Conservation (phyloP, 2,888 invertebrate genomes). For the Nomada flava region DNA sequence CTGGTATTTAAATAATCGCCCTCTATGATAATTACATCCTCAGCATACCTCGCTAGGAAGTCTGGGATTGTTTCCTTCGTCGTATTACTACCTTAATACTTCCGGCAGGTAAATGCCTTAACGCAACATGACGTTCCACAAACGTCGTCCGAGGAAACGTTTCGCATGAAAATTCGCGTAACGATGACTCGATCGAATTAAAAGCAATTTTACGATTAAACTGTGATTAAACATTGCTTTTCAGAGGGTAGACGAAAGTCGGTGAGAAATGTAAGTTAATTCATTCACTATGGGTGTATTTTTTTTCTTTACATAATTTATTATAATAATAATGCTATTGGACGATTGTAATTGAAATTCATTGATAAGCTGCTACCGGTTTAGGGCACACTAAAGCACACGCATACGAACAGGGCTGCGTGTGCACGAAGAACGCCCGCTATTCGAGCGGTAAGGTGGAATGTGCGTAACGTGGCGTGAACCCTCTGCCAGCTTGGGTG, state of each 20-base stretch:
- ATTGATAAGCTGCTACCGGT: not conserved
- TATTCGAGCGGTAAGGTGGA: conserved; percentile 58
- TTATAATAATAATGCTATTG: not conserved
- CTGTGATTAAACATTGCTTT: not conserved
- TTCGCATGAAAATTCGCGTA: not conserved
- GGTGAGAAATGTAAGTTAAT: not conserved
- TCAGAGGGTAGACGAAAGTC: not conserved
- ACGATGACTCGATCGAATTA: not conserved
- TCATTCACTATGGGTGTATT: not conserved
- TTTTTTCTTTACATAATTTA: not conserved
- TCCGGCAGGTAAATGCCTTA: not conserved
- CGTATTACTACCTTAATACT: not conserved
- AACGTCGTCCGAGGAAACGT: not conserved
- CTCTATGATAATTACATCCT: not conserved
- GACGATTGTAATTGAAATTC: not conserved
- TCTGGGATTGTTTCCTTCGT: not conserved
- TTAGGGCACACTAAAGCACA: not conserved
- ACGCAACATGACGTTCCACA: not conserved
- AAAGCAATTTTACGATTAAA: too few species aligned
- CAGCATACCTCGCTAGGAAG: too few species aligned
- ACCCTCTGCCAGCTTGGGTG: conserved; percentile 52
- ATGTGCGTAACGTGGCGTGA: conserved; percentile 67
- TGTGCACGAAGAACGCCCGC: conserved; percentile 35
- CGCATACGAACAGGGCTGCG: not conserved
- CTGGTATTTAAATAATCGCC: not conserved